Evolutionary conservation across 92 coral and sea anemone genomes (phyloP), one percentile per base, ranked within the genome.

Genomic region (Galaxea fascicularis): DNA sequence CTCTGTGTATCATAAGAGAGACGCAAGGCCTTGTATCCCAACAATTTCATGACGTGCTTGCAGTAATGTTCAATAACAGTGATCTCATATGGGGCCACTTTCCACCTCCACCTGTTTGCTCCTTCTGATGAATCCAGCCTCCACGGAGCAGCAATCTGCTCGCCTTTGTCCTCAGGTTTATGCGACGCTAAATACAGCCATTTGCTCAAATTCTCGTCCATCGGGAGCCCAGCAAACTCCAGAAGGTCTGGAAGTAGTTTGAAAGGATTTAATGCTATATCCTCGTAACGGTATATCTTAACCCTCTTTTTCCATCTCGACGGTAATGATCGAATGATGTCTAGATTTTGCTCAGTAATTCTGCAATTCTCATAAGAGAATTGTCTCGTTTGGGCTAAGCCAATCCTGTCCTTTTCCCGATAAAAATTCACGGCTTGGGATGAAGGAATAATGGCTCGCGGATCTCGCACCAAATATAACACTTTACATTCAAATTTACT

Each of bases 401-500:
- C 85, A 67, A 66, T 73, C 18, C 54, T 75, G 25, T 85, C 76
- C 25, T 57, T 57, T 1, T 76, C 75, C 8, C 85, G 64, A 67
- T 22, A 79, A 58, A 86, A 86, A 9, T 52, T 44, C 11, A 79
- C 86, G 44, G 83, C 81, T 66, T 74, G 46, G 21, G 89, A 77
- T 17, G 89, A 86, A 0, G 89, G 78, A 86, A 86, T 70, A 41
- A 86, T 68, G 5, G 76, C 89, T 25, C 89, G 70, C 1, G 89
- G 89, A 46, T 86, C 89, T 15, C 89, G 44, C n/a, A 79, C 77
- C 46, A 86, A 39, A 39, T 78, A 79, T 17, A 86, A 45, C n/a
- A 86, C 5, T 58, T 86, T 86, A 14, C 89, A 86, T 3, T 86
- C 84, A 46, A 64, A 66, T 26, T 65, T 51, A 18, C 39, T 66